Evolutionary conservation across 2,888 invertebrate species (phyloP).

Genomic region (Eudasyphora cyanicolor): DNA sequence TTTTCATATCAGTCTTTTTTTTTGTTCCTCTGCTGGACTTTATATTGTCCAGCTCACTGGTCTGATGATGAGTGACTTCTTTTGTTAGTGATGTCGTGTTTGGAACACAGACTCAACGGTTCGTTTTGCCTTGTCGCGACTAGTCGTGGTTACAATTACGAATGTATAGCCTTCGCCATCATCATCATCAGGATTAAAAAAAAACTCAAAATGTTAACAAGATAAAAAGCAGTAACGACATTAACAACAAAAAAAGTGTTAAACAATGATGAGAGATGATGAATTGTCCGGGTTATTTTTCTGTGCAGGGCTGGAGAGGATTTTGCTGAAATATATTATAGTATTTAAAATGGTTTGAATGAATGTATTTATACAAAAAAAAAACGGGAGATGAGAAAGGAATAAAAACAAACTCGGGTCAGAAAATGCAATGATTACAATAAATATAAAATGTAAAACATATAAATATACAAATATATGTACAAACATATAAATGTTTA

Average conservation of each 20-base stretch:
- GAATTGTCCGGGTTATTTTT: constrained; percentile 45
- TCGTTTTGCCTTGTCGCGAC: neutral
- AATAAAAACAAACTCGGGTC: too few relatives aligned
- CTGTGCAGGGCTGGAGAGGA: neutral
- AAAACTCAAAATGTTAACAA: constrained; percentile 55
- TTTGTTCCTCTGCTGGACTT: too few relatives aligned
- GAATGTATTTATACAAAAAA: too few relatives aligned
- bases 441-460: too few relatives aligned
- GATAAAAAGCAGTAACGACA: constrained; percentile 42
- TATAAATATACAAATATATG: too few relatives aligned
- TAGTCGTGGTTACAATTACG: neutral
- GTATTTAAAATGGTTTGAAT: constrained; percentile 17
- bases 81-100: neutral
- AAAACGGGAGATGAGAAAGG: too few relatives aligned
- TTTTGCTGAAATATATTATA: constrained; percentile 17
- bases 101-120: too few relatives aligned
- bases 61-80: constrained; percentile 4
- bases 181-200: neutral
- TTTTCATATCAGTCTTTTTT: neutral
- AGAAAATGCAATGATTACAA: too few relatives aligned
- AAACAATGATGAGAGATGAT: constrained; percentile 60
- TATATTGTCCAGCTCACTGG: neutral
- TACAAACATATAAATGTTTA: too few relatives aligned
- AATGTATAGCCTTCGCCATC: neutral
- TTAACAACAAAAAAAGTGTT: constrained; percentile 39